Percentiles rank a stretch among this genome's conserved stretches.
These are phyloP conservation scores for Magallana nippona DNA, from an alignment of 2,888 invertebrate species.

Conservation along the genomic window DNA sequence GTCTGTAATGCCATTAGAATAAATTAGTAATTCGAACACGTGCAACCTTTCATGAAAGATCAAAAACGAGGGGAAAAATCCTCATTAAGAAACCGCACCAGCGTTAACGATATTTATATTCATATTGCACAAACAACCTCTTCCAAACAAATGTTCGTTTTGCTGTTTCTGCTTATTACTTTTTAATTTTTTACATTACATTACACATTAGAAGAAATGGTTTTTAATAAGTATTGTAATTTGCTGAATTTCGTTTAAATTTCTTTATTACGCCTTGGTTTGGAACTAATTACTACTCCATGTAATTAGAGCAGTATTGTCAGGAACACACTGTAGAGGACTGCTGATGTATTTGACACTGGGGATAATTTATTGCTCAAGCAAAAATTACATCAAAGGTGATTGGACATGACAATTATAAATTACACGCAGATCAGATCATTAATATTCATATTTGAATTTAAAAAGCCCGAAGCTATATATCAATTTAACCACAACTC, in stretches of 20 bases:
- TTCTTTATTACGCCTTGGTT: too few relatives aligned
- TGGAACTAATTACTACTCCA: background rate
- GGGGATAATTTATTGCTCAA: background rate
- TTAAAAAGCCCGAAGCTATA: background rate
- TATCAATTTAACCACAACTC: background rate
- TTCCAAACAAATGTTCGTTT: too few relatives aligned
- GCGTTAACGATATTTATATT: too few relatives aligned
- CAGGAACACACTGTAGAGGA: background rate
- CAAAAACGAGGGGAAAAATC: background rate
- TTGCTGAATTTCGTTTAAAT: background rate
- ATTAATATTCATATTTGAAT: background rate
- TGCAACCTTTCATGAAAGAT: background rate
- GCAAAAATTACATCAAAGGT: background rate
- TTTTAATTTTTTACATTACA: too few relatives aligned
- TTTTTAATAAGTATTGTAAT: background rate
- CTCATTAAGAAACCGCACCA: too few relatives aligned
- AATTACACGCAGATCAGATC: background rate
- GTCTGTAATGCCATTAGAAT: too few relatives aligned
- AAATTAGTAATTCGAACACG: background rate
- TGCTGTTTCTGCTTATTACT: too few relatives aligned
- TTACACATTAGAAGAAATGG: too few relatives aligned
- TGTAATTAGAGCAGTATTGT: background rate
- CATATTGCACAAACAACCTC: too few relatives aligned
- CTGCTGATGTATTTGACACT: background rate
- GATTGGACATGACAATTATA: background rate